Evolutionary conservation across 2,888 invertebrate genomes (phyloP), one percentile per base, ranked within the genome.

Genomic region (Heteromyza rotundicornis): DNA sequence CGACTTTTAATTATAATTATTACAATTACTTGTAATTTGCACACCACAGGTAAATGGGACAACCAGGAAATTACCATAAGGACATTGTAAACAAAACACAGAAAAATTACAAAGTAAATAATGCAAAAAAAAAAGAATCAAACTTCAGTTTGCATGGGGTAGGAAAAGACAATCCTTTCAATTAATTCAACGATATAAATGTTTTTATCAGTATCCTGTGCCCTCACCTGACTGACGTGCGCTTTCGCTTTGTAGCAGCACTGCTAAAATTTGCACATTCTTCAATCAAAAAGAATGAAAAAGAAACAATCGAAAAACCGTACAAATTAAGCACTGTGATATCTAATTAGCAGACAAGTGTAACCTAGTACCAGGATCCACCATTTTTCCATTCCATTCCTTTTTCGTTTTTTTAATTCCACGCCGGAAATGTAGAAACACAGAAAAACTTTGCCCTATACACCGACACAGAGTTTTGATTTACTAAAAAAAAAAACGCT

Each of bases 351-450:
- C 68, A 70, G 71, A 73, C 70, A 71, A 75, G 79, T 79, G 77
- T 79, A 78, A 81, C 77, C 79, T 77, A 74, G 82, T 81, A 76
- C 82, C 81, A 80, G 82, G 80, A 76, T 76, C 80, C 77, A 73
- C 68, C 74, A 75, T 72, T 79, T 77, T 68, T n/a, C n/a, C n/a
- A n/a, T n/a, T n/a, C n/a, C n/a, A n/a, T n/a, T n/a, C n/a, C n/a
- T n/a, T n/a, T n/a, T n/a, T 64, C 54, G 59, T 62, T 65, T 61
- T 67, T 69, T 69, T 67, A 62, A 67, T 68, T 68, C 68, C 64
- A 27, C 44, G 59, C 56, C 63, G 56, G 57, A 58, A 50, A 57
- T 47, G 53, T 2, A 54, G 53, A n/a, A 60, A 44, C 57, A 40
- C 36, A 63, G n/a, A n/a, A 36, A 52, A 62, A 59, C 53, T 57